Percentiles rank a stretch among this genome's conserved stretches.
Evolutionary conservation across 1,140 invertebrate genomes (phyloP).

Genomic region (Oppia nitens): DNA sequence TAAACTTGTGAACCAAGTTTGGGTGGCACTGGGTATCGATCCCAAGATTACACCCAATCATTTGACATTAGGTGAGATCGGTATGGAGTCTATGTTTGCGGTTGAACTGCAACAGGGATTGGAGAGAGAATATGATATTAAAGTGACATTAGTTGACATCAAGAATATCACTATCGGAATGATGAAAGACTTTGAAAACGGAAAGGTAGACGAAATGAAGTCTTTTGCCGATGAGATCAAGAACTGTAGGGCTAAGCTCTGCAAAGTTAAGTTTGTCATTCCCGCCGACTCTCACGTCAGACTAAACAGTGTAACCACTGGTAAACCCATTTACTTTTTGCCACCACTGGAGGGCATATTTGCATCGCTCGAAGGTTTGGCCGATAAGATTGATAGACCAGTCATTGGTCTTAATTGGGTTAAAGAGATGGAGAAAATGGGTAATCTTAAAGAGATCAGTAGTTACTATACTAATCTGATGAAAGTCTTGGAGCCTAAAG

Average conservation of each 20-base stretch:
- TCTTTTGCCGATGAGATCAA: conserved; percentile 7
- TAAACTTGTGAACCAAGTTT: no score
- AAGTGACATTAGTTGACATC: conserved; percentile 10
- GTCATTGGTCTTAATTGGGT: conserved; percentile 85
- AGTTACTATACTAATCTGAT: conserved; percentile 56
- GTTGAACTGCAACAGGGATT: no score
- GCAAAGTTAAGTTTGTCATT: not conserved
- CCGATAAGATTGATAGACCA: conserved; percentile 46
- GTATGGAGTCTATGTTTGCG: no score
- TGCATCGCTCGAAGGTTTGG: no score
- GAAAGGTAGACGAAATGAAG: conserved; percentile 18
- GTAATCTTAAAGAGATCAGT: conserved; percentile 52
- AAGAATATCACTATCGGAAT: conserved; percentile 9
- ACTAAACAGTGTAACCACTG: not conserved
- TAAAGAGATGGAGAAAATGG: conserved; percentile 38
- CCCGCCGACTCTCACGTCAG: not conserved
- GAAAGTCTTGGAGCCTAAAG: no score
- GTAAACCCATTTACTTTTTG: no score
- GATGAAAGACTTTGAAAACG: no score
- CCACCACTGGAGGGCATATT: no score
- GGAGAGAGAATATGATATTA: no score
- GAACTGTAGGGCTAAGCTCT: conserved; percentile 8
- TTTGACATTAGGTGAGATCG: conserved; percentile 19
- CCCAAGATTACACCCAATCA: no score
- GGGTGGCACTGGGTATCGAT: no score